phyloP scores from a whole-genome alignment of 2,113 vertebrate species.

The Ailuropoda melanoleuca region DNA sequence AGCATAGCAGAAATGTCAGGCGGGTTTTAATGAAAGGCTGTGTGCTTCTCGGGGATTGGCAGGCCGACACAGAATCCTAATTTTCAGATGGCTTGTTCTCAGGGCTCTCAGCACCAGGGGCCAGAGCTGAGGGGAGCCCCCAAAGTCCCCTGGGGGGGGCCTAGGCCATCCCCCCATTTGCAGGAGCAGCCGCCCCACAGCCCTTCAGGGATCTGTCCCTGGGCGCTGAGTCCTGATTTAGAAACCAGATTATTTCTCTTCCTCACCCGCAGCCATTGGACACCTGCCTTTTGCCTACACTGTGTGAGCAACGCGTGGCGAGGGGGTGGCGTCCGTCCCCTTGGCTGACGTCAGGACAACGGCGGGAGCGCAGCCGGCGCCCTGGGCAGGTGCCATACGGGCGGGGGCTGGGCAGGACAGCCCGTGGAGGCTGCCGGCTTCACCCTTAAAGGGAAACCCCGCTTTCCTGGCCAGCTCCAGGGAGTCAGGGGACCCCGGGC shows the following conservation, averaged over 20 bases:
- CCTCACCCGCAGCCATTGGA: conserved; percentile 32
- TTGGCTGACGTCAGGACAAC: conserved; percentile 47
- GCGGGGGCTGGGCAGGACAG: not conserved
- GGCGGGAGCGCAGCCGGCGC: conserved; percentile 3
- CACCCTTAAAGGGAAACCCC: not conserved
- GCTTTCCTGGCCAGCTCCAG: not conserved
- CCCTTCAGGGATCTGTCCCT: conserved; percentile 3
- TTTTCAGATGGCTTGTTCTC: conserved; percentile 85
- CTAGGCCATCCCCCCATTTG: not conserved
- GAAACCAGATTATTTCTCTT: conserved; percentile 71
- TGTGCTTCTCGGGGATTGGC: conserved; percentile 84
- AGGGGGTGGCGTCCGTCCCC: not conserved
- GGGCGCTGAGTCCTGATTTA: conserved; percentile 55
- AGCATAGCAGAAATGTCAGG: conserved; percentile 88
- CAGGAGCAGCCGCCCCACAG: not conserved
- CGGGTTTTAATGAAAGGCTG: conserved; percentile 88
- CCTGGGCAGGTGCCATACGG: not conserved
- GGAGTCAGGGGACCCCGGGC: not conserved
- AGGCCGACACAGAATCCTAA: conserved; percentile 84
- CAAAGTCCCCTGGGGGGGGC: not conserved
- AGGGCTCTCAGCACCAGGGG: conserved; percentile 79
- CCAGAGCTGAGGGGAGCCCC: conserved; percentile 56
- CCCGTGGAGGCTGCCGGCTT: not conserved
- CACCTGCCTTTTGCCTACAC: not conserved
- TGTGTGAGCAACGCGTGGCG: not conserved